Conservation (phyloP, 2,113 vertebrate species). For the Holacanthus passer region DNA sequence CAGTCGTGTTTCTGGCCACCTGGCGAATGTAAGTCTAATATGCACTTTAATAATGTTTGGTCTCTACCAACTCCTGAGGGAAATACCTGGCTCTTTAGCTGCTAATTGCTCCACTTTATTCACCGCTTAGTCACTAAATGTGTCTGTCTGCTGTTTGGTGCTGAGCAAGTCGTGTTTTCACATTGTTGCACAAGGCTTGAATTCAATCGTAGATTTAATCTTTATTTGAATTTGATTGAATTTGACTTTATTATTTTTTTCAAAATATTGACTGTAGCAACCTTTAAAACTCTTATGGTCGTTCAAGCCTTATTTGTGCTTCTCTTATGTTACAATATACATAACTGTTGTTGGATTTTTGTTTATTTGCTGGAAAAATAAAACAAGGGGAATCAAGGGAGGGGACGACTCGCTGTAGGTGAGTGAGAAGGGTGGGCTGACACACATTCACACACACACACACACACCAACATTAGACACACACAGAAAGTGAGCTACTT, state of each 20-base stretch:
- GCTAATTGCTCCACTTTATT: neutral
- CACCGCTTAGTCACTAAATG: neutral
- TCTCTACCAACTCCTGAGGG: neutral
- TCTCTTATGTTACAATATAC: neutral
- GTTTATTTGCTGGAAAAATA: neutral
- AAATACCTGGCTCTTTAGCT: neutral
- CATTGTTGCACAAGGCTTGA: too few species aligned
- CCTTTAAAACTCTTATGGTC: neutral
- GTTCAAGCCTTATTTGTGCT: neutral
- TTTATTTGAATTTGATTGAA: too few species aligned
- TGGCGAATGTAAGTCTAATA: neutral
- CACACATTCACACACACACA: neutral
- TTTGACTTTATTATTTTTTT: neutral
- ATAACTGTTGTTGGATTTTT: neutral
- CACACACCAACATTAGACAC: neutral
- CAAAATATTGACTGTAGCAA: neutral
- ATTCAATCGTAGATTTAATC: too few species aligned
- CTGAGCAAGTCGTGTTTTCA: neutral
- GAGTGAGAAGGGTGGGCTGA: neutral
- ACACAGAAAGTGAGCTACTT: neutral
- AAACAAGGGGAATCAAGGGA: neutral
- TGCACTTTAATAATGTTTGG: too few species aligned
- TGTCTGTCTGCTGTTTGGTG: neutral
- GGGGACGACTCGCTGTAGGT: neutral
- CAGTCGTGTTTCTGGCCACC: too few species aligned